These are phyloP conservation scores for Bombycilla garrulus DNA, from an alignment of 2,113 vertebrate genomes.

Conservation along the genomic window DNA sequence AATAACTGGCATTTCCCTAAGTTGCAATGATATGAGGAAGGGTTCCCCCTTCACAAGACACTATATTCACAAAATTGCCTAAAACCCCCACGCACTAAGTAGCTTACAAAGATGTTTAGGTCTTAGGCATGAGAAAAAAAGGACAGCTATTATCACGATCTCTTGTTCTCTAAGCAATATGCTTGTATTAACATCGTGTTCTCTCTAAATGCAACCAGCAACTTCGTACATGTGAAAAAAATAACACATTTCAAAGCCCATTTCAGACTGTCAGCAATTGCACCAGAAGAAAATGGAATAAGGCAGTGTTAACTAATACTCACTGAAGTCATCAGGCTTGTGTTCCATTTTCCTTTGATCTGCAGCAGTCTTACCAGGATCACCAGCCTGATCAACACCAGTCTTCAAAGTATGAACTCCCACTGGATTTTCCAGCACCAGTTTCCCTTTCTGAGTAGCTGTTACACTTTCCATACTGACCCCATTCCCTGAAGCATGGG, in stretches of 20 bases:
- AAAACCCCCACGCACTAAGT: not conserved
- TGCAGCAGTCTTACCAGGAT: constrained; percentile 68
- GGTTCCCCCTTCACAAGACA: not conserved
- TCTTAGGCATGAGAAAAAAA: not conserved
- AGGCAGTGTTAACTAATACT: constrained; percentile 55
- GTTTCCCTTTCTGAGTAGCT: constrained; percentile 49
- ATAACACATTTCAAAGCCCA: not conserved
- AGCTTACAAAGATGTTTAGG: constrained; percentile 4
- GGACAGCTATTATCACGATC: not conserved
- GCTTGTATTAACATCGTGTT: not conserved
- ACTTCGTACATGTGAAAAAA: not conserved
- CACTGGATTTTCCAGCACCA: constrained; percentile 36
- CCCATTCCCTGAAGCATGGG: constrained; percentile 61
- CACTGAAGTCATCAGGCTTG: constrained; percentile 71
- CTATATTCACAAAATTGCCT: not conserved
- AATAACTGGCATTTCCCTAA: not conserved
- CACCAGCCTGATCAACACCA: constrained; percentile 51
- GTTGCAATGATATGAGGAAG: not conserved
- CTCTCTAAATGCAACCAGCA: not conserved
- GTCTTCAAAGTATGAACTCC: constrained; percentile 45
- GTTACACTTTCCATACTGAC: constrained; percentile 15
- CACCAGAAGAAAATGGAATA: not conserved
- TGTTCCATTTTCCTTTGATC: constrained; percentile 65
- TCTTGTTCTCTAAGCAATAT: not conserved
- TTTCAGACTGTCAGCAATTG: not conserved